These are phyloP conservation scores for Idaea straminata DNA, from an alignment of 2,888 invertebrate species.

Conservation along the genomic window DNA sequence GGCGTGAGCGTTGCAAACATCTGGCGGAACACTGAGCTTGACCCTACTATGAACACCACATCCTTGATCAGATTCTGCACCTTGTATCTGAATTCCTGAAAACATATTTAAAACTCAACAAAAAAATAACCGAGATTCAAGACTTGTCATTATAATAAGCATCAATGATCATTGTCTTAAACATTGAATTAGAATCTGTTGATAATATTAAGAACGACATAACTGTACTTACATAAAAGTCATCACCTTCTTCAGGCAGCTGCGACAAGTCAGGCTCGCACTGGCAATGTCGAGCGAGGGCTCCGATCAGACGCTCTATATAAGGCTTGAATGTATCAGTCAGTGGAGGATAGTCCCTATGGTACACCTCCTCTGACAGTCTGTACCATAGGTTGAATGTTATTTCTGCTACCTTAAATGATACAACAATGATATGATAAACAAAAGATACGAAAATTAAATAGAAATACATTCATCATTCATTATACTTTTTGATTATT, in stretches of 20 bases:
- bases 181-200: no score
- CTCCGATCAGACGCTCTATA: conserved; percentile 93
- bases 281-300: conserved; percentile 95
- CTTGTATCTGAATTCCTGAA: conserved; percentile 87
- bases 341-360: conserved; percentile 89
- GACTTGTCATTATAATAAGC: no score
- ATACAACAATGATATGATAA: neutral
- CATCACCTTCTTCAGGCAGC: conserved; percentile 90
- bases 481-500: no score
- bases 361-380: conserved; percentile 95
- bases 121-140: no score
- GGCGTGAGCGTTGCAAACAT: conserved; percentile 91
- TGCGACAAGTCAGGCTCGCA: conserved; percentile 97
- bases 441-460: no score
- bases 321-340: conserved; percentile 93
- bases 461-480: no score
- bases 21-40: conserved; percentile 93
- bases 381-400: conserved; percentile 99
- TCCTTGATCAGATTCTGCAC: conserved; percentile 97
- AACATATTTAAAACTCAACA: conserved; percentile 6
- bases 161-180: no score
- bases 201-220: neutral
- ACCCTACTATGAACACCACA: conserved; percentile 97
- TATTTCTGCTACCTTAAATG: conserved; percentile 84
- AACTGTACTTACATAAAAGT: conserved; percentile 82